These are phyloP conservation scores for Atherinomorus stipes DNA, from an alignment of 2,113 vertebrate species.

Conservation along the genomic window DNA sequence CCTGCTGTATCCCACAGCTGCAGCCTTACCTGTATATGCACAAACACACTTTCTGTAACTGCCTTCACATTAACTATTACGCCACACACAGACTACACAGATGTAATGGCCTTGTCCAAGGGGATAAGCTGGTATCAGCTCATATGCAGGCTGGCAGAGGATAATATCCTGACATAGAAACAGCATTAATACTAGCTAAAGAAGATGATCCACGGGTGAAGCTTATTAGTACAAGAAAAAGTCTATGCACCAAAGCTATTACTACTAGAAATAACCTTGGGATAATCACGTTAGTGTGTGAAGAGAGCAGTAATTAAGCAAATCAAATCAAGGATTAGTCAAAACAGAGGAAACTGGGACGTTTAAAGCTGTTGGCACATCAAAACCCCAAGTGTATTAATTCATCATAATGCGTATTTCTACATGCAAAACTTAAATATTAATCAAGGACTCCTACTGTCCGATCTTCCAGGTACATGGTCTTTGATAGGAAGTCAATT, in stretches of 20 bases:
- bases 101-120: conserved; percentile 15
- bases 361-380: conserved; percentile 19
- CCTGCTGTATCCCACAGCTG: conserved; percentile 82
- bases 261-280: conserved; percentile 59
- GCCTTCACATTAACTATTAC: conserved; percentile 18
- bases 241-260: conserved; percentile 38
- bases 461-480: conserved; percentile 86
- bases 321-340: conserved; percentile 74
- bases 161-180: conserved; percentile 55
- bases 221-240: conserved; percentile 51
- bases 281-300: conserved; percentile 69
- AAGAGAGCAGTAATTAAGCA: conserved; percentile 54
- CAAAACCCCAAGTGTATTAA: conserved; percentile 15
- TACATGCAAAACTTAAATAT: conserved; percentile 14
- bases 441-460: conserved; percentile 75
- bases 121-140: conserved; percentile 57
- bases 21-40: conserved; percentile 69
- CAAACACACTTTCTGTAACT: conserved; percentile 21
- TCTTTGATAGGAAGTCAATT: conserved; percentile 86
- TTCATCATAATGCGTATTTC: conserved; percentile 1
- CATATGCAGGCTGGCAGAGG: conserved; percentile 44
- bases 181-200: conserved; percentile 57
- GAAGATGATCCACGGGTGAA: conserved; percentile 52
- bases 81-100: conserved; percentile 3
- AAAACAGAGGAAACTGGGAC: conserved; percentile 51